Conservation (phyloP, 2,797 vertebrate species). For the Mus spretus region DNA sequence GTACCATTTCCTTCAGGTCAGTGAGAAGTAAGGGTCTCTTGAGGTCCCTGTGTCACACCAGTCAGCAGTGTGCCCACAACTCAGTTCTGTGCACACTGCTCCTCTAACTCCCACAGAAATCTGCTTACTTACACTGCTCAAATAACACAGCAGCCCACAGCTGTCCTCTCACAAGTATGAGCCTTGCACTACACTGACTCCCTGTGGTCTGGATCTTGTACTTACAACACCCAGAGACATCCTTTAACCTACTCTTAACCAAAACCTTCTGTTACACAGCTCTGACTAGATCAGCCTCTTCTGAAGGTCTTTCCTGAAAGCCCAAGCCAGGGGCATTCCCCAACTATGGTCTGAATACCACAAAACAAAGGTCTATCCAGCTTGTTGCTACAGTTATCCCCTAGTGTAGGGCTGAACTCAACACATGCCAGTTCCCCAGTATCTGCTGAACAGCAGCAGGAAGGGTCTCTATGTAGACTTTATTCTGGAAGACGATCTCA, state of each 20-base stretch:
- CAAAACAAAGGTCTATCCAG: not conserved
- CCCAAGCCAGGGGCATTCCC: too few species aligned
- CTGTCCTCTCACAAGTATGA: not conserved
- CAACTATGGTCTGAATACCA: not conserved
- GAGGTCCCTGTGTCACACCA: not conserved
- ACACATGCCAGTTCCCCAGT: not conserved
- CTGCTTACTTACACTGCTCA: not conserved
- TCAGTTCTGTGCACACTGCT: too few species aligned
- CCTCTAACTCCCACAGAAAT: not conserved
- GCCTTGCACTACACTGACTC: not conserved
- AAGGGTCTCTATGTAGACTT: fast-evolving
- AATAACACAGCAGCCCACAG: not conserved
- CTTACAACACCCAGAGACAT: not conserved
- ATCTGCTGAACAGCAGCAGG: not conserved
- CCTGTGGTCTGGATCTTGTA: not conserved
- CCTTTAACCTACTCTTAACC: fast-evolving
- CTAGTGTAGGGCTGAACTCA: not conserved
- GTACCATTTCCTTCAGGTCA: not conserved
- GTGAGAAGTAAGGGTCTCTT: too few species aligned
- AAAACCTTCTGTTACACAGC: not conserved
- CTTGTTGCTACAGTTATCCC: not conserved
- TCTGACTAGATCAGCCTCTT: not conserved
- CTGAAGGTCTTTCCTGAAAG: not conserved
- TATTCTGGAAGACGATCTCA: not conserved
- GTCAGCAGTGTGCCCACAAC: too few species aligned